Conservation (phyloP, 2,888 invertebrate species). For the Limnephilus rhombicus region DNA sequence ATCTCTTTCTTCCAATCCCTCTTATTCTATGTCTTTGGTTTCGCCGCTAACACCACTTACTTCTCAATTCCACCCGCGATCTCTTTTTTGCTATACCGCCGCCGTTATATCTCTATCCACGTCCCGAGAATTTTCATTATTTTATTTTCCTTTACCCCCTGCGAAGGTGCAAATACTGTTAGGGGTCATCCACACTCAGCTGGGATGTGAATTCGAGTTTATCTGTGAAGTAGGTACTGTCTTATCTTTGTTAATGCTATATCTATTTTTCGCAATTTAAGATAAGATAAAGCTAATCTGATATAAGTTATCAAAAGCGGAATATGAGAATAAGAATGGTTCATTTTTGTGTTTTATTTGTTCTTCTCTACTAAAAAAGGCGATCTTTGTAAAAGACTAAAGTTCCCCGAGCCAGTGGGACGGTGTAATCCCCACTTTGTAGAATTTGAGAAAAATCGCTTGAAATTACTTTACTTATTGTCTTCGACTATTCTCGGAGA, state of each 20-base stretch:
- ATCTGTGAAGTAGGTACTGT: not conserved
- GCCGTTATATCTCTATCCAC: not conserved
- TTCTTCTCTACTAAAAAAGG: not conserved
- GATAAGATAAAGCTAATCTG: not conserved
- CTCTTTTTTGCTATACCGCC: conserved; percentile 9
- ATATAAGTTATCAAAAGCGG: not conserved
- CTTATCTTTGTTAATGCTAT: not conserved
- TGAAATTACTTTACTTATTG: too few relatives aligned
- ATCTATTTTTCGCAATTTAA: not conserved
- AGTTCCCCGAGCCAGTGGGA: not conserved
- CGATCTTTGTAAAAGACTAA: not conserved
- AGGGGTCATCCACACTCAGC: not conserved
- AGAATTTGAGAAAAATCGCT: too few relatives aligned
- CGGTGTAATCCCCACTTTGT: too few relatives aligned
- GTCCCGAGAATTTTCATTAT: not conserved
- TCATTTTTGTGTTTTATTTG: not conserved
- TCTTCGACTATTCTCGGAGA: too few relatives aligned
- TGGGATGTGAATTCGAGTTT: not conserved
- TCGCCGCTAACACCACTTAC: not conserved
- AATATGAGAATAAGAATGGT: not conserved
- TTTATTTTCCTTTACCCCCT: not conserved
- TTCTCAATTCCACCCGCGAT: conserved; percentile 29
- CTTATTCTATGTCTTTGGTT: not conserved
- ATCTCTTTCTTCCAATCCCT: not conserved
- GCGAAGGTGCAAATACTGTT: not conserved